phyloP scores from a whole-genome alignment of 2,888 invertebrate species.

The Galerucella nymphaeae region DNA sequence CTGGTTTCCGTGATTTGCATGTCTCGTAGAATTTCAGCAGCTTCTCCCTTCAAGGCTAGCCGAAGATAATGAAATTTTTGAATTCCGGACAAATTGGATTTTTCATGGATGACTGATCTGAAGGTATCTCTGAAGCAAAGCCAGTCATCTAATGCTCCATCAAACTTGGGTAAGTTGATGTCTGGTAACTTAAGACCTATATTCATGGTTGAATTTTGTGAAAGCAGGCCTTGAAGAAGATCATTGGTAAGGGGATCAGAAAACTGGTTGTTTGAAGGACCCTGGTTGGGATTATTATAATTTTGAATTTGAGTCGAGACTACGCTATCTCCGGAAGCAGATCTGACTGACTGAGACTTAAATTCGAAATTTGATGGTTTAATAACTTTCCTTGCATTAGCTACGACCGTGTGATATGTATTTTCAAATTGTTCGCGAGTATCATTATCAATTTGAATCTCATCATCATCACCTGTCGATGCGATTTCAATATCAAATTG shows the following conservation, averaged over 20 bases:
- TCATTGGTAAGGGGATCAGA: not conserved
- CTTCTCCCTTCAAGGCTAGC: too few relatives aligned
- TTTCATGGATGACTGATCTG: too few relatives aligned
- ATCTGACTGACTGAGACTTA: not conserved
- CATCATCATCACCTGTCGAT: not conserved
- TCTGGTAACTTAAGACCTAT: constrained; percentile 2
- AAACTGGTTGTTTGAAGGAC: not conserved
- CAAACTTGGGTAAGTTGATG: constrained; percentile 7
- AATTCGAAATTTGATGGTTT: too few relatives aligned
- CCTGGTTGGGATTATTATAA: not conserved
- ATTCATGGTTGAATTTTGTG: not conserved
- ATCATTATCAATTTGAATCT: not conserved
- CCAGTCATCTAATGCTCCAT: constrained; percentile 3
- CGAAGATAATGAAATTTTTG: too few relatives aligned
- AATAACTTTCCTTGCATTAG: not conserved
- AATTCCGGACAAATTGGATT: too few relatives aligned
- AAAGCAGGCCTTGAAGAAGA: not conserved
- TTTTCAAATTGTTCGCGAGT: not conserved
- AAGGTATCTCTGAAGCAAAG: constrained; percentile 3
- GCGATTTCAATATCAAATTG: too few relatives aligned
- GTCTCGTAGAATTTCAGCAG: too few relatives aligned
- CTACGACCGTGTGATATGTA: not conserved
- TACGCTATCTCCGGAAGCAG: too few relatives aligned
- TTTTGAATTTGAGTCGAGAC: too few relatives aligned
- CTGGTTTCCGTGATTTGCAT: too few relatives aligned